A percentile compares a stretch with the other conserved stretches of the same genome.
phyloP scores from a whole-genome alignment of 1,140 invertebrate species.

The Lucilia cuprina region DNA sequence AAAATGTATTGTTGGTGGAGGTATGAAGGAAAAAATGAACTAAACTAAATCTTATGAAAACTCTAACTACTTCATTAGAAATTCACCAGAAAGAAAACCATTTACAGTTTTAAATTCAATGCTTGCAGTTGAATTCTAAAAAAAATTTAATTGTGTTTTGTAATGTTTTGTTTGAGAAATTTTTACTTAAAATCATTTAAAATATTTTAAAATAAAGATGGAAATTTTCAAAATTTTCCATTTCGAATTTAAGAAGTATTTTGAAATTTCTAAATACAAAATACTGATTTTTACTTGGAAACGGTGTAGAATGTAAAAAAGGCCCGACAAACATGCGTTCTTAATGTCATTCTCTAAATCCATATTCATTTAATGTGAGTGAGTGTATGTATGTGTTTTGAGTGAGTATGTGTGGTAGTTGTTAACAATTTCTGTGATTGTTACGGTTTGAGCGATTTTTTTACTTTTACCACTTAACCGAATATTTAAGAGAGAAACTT shows the following conservation, averaged over 20 bases:
- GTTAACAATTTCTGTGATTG: slow-evolving; percentile 8
- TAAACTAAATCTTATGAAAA: not conserved
- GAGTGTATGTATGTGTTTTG: not conserved
- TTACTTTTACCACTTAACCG: not conserved
- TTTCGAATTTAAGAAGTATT: no score
- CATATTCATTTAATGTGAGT: not conserved
- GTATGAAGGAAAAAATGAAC: not conserved
- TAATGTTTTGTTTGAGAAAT: no score
- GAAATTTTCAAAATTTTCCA: no score
- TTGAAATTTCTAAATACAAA: no score
- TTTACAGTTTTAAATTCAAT: no score
- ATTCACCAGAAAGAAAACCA: no score
- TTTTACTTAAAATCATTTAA: no score
- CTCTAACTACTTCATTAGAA: slow-evolving; percentile 33
- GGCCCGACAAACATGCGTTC: slow-evolving; percentile 30
- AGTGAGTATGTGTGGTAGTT: not conserved
- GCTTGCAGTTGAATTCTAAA: no score
- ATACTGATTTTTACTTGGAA: no score
- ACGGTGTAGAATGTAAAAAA: no score
- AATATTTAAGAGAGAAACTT: not conserved
- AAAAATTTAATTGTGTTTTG: no score
- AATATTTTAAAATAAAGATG: no score
- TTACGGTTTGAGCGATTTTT: not conserved
- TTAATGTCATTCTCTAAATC: not conserved
- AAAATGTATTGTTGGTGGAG: not conserved